A percentile compares a stretch with the other conserved stretches of the same genome.
Conservation (phyloP, 2,113 vertebrate species). For the Sula dactylatra region DNA sequence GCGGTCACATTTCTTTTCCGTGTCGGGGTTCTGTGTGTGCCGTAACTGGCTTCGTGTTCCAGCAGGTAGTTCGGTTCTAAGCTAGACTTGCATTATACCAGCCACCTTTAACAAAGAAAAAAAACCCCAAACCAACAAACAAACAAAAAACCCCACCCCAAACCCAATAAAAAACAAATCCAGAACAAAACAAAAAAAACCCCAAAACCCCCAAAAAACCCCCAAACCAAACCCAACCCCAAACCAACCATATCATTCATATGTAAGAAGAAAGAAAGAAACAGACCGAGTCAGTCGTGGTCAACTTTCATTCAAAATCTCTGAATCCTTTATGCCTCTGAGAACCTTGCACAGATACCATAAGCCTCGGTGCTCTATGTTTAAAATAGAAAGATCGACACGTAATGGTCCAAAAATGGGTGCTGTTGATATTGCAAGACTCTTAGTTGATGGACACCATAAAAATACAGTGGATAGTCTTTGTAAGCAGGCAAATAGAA, state of each 20-base stretch:
- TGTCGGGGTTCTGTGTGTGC: rapidly evolving
- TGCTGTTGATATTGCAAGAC: neutral
- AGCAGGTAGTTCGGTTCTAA: neutral
- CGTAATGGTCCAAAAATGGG: rapidly evolving
- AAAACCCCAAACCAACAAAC: neutral
- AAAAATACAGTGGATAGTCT: neutral
- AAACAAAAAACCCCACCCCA: too few relatives aligned
- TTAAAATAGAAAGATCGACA: neutral
- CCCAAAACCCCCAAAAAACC: neutral
- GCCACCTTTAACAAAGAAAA: neutral
- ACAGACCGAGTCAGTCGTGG: neutral
- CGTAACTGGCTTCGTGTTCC: neutral
- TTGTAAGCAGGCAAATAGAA: neutral
- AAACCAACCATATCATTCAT: rapidly evolving
- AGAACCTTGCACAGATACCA: neutral
- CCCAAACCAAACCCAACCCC: neutral
- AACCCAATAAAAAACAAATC: too few relatives aligned
- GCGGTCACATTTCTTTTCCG: neutral
- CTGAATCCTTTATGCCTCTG: neutral
- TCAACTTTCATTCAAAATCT: neutral
- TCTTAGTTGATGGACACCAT: rapidly evolving
- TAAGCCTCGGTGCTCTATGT: neutral
- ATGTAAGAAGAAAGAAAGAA: neutral
- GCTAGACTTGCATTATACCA: neutral
- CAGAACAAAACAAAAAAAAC: neutral